Evolutionary conservation across 2,797 vertebrate species (phyloP).

Genomic region (Amazona finschi): DNA sequence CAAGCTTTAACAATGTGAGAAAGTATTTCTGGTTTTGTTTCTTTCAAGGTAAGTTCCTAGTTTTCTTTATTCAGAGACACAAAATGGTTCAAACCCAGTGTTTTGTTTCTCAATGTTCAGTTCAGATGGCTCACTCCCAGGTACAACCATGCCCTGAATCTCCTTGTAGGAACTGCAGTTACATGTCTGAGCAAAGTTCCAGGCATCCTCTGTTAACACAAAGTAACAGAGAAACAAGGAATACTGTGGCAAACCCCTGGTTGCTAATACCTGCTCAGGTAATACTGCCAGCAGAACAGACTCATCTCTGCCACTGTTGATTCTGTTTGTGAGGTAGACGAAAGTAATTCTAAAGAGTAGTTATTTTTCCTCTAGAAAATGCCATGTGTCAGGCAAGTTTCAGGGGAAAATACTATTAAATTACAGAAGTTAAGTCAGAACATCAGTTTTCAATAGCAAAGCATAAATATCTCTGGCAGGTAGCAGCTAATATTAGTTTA

Average conservation of each 20-base stretch:
- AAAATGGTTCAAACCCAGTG: neutral
- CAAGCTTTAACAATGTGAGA: neutral
- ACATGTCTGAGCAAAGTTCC: neutral
- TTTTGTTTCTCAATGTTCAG: neutral
- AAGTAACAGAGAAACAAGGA: neutral
- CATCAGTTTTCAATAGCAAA: neutral
- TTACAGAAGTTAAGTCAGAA: neutral
- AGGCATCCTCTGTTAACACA: neutral
- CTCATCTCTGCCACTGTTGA: neutral
- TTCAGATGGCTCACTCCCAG: neutral
- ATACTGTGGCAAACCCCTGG: neutral
- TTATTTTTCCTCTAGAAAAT: neutral
- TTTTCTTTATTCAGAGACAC: neutral
- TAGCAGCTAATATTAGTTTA: neutral
- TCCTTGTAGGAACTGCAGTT: neutral
- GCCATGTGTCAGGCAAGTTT: neutral
- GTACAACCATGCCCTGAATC: neutral
- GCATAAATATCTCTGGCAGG: neutral
- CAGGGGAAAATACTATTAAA: neutral
- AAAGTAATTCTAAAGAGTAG: neutral
- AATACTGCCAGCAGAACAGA: neutral
- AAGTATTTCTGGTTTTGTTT: neutral
- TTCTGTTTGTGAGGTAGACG: neutral
- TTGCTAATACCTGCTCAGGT: neutral
- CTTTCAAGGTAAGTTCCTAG: neutral